These are phyloP conservation scores for Morpho achilles DNA, from an alignment of 2,888 invertebrate genomes.

Conservation along the genomic window DNA sequence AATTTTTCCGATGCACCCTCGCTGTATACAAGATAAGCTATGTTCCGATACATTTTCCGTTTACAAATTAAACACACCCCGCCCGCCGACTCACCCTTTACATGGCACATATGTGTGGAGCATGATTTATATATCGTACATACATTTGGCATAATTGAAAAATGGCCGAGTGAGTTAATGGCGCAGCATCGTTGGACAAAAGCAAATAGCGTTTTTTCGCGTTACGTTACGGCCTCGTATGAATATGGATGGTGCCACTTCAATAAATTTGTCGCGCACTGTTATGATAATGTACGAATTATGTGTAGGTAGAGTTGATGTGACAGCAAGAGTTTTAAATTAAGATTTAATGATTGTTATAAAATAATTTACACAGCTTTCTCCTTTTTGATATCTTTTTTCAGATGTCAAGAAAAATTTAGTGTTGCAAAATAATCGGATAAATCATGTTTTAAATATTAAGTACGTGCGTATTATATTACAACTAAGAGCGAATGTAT, in stretches of 20 bases:
- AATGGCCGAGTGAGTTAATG: constrained; percentile 63
- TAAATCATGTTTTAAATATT: too few relatives aligned
- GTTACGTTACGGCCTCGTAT: constrained; percentile 25
- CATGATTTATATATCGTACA: constrained; percentile 68
- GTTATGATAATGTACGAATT: constrained; percentile 21
- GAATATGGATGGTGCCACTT: constrained; percentile 34
- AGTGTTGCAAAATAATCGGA: too few relatives aligned
- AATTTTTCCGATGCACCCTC: constrained; percentile 44
- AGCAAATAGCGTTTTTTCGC: constrained; percentile 58
- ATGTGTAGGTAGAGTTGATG: background rate
- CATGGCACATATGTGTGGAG: constrained; percentile 33
- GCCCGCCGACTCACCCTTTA: constrained; percentile 35
- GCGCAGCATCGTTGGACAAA: constrained; percentile 47
- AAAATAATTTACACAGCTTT: too few relatives aligned
- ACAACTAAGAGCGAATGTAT: too few relatives aligned
- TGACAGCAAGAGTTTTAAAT: too few relatives aligned
- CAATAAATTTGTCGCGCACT: constrained; percentile 29
- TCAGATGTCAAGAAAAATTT: too few relatives aligned
- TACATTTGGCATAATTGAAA: constrained; percentile 78
- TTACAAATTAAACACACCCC: constrained; percentile 71
- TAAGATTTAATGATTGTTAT: too few relatives aligned
- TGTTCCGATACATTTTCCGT: constrained; percentile 56
- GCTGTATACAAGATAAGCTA: constrained; percentile 40
- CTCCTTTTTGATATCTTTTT: too few relatives aligned
- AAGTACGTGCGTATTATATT: too few relatives aligned